Conservation (phyloP, 2,888 invertebrate genomes). For the Sepiola atlantica region DNA sequence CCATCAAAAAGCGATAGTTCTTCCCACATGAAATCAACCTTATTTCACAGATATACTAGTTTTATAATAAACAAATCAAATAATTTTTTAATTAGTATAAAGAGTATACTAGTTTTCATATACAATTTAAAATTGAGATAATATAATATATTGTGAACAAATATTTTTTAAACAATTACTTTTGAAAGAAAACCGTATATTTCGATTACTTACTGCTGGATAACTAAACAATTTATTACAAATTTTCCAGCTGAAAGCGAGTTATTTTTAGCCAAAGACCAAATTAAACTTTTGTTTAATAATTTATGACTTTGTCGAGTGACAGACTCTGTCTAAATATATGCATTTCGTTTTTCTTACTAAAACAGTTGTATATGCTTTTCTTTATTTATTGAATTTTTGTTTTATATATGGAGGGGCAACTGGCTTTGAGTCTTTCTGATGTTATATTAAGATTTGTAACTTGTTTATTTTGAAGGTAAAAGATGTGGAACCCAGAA, state of each 20-base stretch:
- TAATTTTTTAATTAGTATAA: not conserved
- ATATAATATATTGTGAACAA: not conserved
- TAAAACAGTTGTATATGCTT: no score
- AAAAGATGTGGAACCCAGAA: conserved; percentile 86
- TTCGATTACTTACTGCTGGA: not conserved
- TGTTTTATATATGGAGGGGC: no score
- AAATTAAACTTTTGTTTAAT: not conserved
- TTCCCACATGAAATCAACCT: no score
- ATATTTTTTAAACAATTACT: not conserved
- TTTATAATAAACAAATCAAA: no score
- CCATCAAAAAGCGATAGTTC: no score
- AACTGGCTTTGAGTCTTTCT: not conserved
- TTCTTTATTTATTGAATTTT: no score
- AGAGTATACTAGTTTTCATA: not conserved
- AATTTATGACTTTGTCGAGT: not conserved
- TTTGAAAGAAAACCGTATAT: not conserved
- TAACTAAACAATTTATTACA: no score
- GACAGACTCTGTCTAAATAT: no score
- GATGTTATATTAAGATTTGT: not conserved
- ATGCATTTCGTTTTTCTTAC: no score
- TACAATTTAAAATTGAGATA: not conserved
- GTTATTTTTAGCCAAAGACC: not conserved
- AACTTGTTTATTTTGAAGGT: conserved; percentile 78
- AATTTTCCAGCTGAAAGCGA: not conserved
- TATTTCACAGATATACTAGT: no score